phyloP scores from a whole-genome alignment of 2,888 invertebrate genomes.

The Elysia crispata region DNA sequence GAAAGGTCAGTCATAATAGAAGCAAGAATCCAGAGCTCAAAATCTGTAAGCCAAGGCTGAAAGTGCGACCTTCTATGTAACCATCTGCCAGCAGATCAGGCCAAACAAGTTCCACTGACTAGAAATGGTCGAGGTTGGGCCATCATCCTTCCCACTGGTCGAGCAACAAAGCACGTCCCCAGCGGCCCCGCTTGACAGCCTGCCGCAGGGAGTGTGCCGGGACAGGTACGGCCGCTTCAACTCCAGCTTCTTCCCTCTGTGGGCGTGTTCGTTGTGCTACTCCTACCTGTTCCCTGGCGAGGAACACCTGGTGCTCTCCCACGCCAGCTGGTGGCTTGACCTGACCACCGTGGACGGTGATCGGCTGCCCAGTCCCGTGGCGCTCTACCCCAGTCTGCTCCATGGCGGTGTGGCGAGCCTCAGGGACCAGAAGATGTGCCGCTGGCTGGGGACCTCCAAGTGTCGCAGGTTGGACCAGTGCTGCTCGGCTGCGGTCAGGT shows the following conservation, averaged over 20 bases:
- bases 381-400: conserved; percentile 20
- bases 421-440: conserved; percentile 36
- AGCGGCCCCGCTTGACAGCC: not conserved
- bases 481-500: conserved; percentile 53
- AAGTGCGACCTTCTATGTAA: no score
- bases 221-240: conserved; percentile 53
- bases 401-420: no score
- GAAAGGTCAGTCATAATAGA: no score
- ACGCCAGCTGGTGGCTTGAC: not conserved
- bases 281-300: conserved; percentile 53
- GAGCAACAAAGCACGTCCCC: not conserved
- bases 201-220: conserved; percentile 46
- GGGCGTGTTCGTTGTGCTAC: conserved; percentile 59
- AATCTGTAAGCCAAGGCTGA: no score
- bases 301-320: not conserved
- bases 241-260: conserved; percentile 51
- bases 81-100: no score
- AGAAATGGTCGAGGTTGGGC: no score
- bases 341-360: conserved; percentile 4
- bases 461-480: conserved; percentile 54
- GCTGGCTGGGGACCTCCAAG: conserved; percentile 38
- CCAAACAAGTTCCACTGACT: no score
- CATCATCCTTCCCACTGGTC: no score
- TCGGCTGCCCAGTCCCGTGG: not conserved
- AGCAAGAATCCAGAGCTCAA: no score